Evolutionary conservation across 1,140 invertebrate genomes (phyloP).

Genomic region (Neodiprion pinetum): DNA sequence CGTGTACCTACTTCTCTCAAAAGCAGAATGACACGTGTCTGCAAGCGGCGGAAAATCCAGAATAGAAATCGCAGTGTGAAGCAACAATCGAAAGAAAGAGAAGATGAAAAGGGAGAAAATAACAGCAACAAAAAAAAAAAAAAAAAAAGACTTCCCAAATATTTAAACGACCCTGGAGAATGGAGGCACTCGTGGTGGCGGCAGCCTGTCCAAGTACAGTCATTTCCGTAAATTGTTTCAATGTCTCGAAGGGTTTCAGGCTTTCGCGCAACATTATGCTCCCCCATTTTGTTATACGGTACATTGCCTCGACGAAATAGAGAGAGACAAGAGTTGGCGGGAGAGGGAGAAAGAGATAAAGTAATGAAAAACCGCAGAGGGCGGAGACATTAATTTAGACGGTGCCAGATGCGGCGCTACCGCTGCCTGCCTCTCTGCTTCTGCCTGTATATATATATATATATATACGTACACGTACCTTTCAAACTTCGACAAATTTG

Average conservation of each 20-base stretch:
- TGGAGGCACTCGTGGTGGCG: neutral
- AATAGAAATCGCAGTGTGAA: too few relatives aligned
- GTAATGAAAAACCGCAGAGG: conserved; percentile 7
- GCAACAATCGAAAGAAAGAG: too few relatives aligned
- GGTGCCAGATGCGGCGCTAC: neutral
- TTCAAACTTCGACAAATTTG: conserved; percentile 7
- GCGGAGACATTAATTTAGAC: conserved; percentile 7
- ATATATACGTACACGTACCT: neutral
- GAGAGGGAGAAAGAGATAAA: neutral
- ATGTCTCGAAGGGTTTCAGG: neutral
- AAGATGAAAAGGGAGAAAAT: too few relatives aligned
- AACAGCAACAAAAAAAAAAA: neutral
- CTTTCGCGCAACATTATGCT: conserved; percentile 4
- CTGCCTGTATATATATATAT: neutral
- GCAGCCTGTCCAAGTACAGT: neutral
- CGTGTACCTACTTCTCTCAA: too few relatives aligned
- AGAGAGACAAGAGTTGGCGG: neutral
- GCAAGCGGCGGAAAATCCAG: too few relatives aligned
- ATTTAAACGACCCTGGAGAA: neutral
- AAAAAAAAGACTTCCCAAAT: neutral
- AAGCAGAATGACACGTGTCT: too few relatives aligned
- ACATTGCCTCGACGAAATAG: neutral
- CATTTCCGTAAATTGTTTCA: conserved; percentile 2
- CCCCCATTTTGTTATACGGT: neutral
- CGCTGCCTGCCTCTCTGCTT: too few relatives aligned